Evolutionary conservation across 2,797 vertebrate genomes (phyloP).

Genomic region (Cheirogaleus major): DNA sequence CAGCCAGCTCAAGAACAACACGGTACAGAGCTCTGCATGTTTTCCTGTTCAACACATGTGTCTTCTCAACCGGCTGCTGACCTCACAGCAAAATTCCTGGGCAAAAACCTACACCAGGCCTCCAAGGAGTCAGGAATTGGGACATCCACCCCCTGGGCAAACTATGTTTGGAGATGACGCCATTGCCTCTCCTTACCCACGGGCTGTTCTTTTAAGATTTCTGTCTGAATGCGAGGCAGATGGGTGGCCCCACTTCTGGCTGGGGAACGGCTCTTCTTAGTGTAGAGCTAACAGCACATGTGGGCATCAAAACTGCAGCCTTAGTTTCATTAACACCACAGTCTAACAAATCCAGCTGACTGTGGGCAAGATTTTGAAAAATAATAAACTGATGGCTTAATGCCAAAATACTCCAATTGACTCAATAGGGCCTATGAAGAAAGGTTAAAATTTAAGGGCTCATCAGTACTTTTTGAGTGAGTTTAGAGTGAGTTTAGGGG

Average conservation of each 20-base stretch:
- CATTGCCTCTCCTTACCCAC: neutral
- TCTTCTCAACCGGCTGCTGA: conserved; percentile 10
- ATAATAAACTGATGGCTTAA: neutral
- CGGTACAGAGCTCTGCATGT: fast-evolving
- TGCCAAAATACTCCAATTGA: neutral
- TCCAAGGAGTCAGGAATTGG: neutral
- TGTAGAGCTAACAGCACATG: neutral
- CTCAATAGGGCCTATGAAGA: neutral
- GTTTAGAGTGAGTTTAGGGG: neutral
- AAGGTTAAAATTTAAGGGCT: neutral
- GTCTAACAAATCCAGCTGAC: neutral
- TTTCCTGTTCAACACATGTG: neutral
- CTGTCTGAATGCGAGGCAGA: neutral
- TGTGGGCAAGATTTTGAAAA: conserved; percentile 16
- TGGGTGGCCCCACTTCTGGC: neutral
- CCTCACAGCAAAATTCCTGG: neutral
- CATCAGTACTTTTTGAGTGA: neutral
- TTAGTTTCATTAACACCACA: conserved; percentile 16
- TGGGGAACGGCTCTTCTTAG: neutral
- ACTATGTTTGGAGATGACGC: neutral
- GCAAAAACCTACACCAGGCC: neutral
- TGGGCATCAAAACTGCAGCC: neutral
- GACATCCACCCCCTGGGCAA: neutral
- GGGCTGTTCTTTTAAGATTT: neutral
- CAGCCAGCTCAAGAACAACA: neutral